A percentile compares a stretch with the other conserved stretches of the same genome.
These are phyloP conservation scores for Rhopalosiphum nymphaeae DNA, from an alignment of 2,888 invertebrate species.

Conservation along the genomic window DNA sequence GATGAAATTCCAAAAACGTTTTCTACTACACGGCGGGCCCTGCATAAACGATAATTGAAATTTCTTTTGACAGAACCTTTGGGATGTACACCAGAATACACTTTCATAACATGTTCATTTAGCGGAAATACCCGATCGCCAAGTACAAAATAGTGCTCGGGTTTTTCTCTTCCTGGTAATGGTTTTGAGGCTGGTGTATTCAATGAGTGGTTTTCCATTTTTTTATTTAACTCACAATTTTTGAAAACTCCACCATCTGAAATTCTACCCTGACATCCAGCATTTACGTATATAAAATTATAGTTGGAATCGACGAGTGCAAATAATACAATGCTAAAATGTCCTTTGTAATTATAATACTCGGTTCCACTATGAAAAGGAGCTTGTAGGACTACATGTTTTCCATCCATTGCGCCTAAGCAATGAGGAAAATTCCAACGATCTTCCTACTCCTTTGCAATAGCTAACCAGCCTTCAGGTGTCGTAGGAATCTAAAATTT, in stretches of 20 bases:
- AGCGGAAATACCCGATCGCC: conserved; percentile 68
- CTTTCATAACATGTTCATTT: conserved; percentile 66
- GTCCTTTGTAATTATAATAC: too few species aligned
- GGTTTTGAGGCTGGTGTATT: conserved; percentile 35
- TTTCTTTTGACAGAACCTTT: conserved; percentile 65
- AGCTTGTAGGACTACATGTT: too few species aligned
- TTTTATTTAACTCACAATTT: conserved; percentile 61
- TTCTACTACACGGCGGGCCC: conserved; percentile 65
- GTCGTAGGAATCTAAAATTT: too few species aligned
- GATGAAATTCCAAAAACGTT: conserved; percentile 65
- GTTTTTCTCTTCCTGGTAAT: neutral
- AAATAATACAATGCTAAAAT: too few species aligned
- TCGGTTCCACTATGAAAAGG: too few species aligned
- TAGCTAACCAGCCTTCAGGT: too few species aligned
- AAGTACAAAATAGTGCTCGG: conserved; percentile 66
- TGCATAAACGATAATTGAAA: conserved; percentile 66
- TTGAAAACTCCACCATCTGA: conserved; percentile 67
- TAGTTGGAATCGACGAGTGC: conserved; percentile 66
- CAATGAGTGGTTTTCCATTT: conserved; percentile 1
- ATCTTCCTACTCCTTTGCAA: too few species aligned
- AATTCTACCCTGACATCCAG: conserved; percentile 67
- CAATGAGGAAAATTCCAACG: too few species aligned
- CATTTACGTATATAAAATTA: conserved; percentile 66
- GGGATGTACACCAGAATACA: conserved; percentile 57
- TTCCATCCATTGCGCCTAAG: too few species aligned